A percentile compares a stretch with the other conserved stretches of the same genome.
phyloP scores from a whole-genome alignment of 2,888 invertebrate species.

The Cryptus viduatorius region DNA sequence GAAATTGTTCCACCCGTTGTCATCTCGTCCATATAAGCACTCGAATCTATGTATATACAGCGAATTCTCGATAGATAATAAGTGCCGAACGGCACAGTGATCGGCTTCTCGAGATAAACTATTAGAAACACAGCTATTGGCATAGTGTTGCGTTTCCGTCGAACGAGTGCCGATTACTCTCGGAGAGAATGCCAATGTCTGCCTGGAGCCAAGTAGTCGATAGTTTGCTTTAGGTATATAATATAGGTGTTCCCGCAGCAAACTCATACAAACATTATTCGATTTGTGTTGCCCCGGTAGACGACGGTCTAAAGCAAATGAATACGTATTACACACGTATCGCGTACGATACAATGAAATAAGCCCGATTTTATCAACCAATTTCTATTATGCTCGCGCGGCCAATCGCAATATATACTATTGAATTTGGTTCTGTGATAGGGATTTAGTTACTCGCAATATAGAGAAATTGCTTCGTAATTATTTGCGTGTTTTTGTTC shows the following conservation, averaged over 20 bases:
- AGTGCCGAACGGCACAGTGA: neutral
- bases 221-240: neutral
- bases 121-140: neutral
- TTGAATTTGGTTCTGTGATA: too few species aligned
- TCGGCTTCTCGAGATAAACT: neutral
- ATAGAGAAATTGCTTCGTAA: neutral
- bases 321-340: constrained; percentile 33
- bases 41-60: neutral
- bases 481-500: neutral
- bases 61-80: neutral
- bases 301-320: neutral
- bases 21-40: constrained; percentile 38
- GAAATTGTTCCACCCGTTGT: constrained; percentile 51
- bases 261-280: neutral
- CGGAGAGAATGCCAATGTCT: neutral
- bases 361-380: constrained; percentile 50
- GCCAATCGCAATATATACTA: neutral
- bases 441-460: too few species aligned
- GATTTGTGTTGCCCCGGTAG: neutral
- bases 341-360: constrained; percentile 34
- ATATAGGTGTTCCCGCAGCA: neutral
- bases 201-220: neutral
- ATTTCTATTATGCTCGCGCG: constrained; percentile 50
- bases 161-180: neutral
- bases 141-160: neutral